These are phyloP conservation scores for Dasyprocta punctata DNA, from an alignment of 2,113 vertebrate species.

Conservation along the genomic window DNA sequence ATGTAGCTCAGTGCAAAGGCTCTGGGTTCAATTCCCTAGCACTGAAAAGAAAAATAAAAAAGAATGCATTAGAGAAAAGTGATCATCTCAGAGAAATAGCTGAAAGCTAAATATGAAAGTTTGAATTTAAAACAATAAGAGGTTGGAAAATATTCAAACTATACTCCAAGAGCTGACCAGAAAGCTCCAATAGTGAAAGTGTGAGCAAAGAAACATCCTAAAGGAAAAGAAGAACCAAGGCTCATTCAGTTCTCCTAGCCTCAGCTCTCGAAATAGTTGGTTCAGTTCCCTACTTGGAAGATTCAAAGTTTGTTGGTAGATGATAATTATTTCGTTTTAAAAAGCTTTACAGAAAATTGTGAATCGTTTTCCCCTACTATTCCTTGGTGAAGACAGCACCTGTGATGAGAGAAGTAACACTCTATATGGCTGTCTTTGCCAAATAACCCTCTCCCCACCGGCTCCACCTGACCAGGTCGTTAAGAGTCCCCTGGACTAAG, in stretches of 20 bases:
- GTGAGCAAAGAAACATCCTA: not conserved
- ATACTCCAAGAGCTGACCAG: not conserved
- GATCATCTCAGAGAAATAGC: not conserved
- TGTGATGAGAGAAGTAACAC: constrained; percentile 46
- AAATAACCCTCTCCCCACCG: not conserved
- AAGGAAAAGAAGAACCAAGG: not conserved
- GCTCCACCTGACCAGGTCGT: not conserved
- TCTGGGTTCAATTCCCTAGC: not conserved
- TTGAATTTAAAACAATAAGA: not conserved
- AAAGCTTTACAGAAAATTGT: constrained; percentile 7
- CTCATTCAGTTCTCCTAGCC: not conserved
- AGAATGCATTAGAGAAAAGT: not conserved
- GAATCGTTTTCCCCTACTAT: not conserved
- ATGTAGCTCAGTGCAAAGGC: not conserved
- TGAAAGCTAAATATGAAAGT: not conserved
- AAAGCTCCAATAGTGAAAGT: not conserved
- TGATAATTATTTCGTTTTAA: constrained; percentile 32
- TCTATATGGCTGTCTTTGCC: not conserved
- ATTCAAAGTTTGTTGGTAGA: not conserved
- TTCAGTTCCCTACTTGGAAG: not conserved
- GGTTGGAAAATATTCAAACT: not conserved
- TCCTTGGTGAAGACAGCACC: constrained; percentile 26
- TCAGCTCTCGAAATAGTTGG: not conserved
- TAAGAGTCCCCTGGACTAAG: not conserved
- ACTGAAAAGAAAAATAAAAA: not conserved